Conservation (phyloP, 1,140 invertebrate genomes). For the Diachasma alloeum region DNA sequence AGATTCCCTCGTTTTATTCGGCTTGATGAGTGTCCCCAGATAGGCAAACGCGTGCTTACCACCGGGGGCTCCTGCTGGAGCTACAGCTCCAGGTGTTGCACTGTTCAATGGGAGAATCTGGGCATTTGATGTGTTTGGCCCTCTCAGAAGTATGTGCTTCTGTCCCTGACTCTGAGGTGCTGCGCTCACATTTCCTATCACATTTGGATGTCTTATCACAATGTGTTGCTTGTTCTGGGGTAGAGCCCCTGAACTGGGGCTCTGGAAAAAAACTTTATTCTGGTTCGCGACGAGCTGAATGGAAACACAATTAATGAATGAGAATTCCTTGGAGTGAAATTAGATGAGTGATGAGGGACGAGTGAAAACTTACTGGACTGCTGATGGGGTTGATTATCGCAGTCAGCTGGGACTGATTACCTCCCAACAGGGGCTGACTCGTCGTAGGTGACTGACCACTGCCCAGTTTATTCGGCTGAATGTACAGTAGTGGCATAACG, state of each 20-base stretch:
- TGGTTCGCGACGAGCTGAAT: conserved; percentile 52
- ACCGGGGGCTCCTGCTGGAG: background rate
- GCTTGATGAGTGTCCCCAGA: conserved; percentile 59
- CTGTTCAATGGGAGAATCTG: conserved; percentile 57
- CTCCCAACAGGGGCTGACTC: conserved; percentile 50
- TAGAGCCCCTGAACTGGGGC: conserved; percentile 47
- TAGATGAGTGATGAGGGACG: too few relatives aligned
- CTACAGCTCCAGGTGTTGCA: background rate
- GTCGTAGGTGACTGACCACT: conserved; percentile 43
- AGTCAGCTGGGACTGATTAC: conserved; percentile 48
- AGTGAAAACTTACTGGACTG: conserved; percentile 48
- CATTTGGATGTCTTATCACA: conserved; percentile 51
- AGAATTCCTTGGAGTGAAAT: background rate
- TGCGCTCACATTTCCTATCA: conserved; percentile 46
- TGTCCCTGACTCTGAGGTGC: conserved; percentile 44
- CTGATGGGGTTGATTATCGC: conserved; percentile 57
- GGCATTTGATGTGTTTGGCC: conserved; percentile 55
- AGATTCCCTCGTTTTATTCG: conserved; percentile 54
- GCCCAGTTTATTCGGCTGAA: conserved; percentile 56
- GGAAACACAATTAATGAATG: conserved; percentile 12
- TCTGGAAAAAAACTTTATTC: conserved; percentile 59
- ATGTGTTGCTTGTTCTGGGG: conserved; percentile 56
- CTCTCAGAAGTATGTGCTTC: conserved; percentile 59
- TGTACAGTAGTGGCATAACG: conserved; percentile 59
- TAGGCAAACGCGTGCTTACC: conserved; percentile 61